Base-by-base conservation (phyloP, 2,888 invertebrate species). In the Pyralis farinalis region DNA sequence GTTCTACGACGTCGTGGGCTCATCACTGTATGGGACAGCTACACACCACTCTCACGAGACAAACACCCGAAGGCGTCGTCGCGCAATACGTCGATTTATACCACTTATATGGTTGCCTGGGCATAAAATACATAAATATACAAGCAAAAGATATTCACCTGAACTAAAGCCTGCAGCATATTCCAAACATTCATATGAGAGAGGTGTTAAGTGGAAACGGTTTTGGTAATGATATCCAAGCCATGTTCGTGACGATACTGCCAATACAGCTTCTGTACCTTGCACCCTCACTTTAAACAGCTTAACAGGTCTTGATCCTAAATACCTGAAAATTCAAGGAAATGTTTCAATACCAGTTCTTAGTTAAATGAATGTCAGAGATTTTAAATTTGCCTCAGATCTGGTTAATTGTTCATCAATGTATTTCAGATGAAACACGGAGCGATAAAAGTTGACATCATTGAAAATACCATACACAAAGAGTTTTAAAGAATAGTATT, bases 171-270 rank as follows among this genome's bases (percentile, higher is more conserved):
- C 98, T 1, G 98, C 97, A 0, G 99, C 99, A 82, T 97, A 98
- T 73, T 99, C 99, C 42, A 99, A 85, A 42, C 97, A 95, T 78
- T 98, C 98, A 70, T 99, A 99, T 0, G 98, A 98, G 0, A 98
- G 82, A 0, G 98, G 98, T 0, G 98, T 98, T 34, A 99, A 88
- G 78, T 98, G 98, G 66, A 97, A 97, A 38, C 96, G 92, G 82
- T 97, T 98, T 79, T 99, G 99, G 77, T 99, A 98, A 65, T 97
- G 97, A 73, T 99, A 99, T 65, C 98, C 98, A 12, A 99, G 90
- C 99, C 99, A 99, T 0, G 98, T 97, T 53, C 99, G 92, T 54
- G 98, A 98, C 0, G 98, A 99, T 92, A 99, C 98, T 0, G 99
- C 99, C 22, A 99, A 84, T 0, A 99, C 98, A 0, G 99, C 98